phyloP scores from a whole-genome alignment of 2,113 vertebrate species.

The Chamaetylas fuelleborni region DNA sequence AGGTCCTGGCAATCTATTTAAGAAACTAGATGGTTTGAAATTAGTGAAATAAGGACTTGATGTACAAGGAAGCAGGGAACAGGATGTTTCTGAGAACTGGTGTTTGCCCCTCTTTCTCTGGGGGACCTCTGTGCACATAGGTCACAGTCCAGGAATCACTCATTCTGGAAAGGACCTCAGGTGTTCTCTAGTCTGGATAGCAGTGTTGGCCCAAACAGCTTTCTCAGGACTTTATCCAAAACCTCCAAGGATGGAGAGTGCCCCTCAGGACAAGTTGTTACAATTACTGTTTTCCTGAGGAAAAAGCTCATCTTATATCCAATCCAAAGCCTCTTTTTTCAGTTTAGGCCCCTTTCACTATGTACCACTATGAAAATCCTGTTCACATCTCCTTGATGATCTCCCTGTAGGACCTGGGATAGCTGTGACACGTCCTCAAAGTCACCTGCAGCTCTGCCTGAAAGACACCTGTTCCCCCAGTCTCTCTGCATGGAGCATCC shows the following conservation, averaged over 20 bases:
- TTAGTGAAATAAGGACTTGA: background rate
- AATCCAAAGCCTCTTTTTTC: background rate
- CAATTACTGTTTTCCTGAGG: background rate
- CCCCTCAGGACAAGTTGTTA: background rate
- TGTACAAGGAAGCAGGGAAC: background rate
- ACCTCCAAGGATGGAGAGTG: background rate
- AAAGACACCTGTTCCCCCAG: accelerated
- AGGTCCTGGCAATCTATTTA: background rate
- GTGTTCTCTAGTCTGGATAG: accelerated
- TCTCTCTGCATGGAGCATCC: background rate
- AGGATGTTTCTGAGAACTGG: background rate
- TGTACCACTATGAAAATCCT: background rate
- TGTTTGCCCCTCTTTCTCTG: background rate
- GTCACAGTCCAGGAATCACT: background rate
- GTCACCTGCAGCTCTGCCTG: background rate
- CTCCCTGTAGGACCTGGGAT: background rate
- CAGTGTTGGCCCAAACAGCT: background rate
- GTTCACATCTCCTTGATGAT: background rate
- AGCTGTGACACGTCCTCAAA: background rate
- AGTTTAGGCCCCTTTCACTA: background rate
- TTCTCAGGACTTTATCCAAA: background rate
- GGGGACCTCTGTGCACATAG: background rate
- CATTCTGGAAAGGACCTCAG: background rate
- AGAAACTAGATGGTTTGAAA: background rate
- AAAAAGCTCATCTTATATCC: background rate